A percentile compares a stretch with the other conserved stretches of the same genome.
Conservation (phyloP, 2,888 invertebrate genomes). For the Cenopis cana region DNA sequence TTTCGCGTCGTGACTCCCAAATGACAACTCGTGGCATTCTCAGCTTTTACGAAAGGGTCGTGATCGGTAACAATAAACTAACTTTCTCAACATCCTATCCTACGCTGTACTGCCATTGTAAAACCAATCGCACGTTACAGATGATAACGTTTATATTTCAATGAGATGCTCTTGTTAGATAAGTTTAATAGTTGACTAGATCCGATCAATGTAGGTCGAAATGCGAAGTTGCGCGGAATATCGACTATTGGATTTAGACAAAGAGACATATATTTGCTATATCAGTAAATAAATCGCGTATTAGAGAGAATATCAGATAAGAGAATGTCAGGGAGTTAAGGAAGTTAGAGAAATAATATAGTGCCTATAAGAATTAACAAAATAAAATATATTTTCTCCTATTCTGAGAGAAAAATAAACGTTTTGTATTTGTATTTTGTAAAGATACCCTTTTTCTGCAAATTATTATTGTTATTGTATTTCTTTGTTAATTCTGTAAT, state of each 20-base stretch:
- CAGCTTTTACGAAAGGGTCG: constrained; percentile 82
- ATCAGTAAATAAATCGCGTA: not conserved
- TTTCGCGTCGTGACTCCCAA: constrained; percentile 80
- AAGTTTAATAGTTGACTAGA: constrained; percentile 52
- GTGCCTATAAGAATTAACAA: no score
- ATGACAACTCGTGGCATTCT: constrained; percentile 84
- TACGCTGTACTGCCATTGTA: not conserved
- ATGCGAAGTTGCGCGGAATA: constrained; percentile 13
- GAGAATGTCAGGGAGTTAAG: not conserved
- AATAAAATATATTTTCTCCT: no score
- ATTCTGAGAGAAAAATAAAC: no score
- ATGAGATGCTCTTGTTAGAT: not conserved
- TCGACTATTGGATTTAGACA: constrained; percentile 11
- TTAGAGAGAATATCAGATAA: not conserved
- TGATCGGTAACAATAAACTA: constrained; percentile 73
- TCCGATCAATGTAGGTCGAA: constrained; percentile 74
- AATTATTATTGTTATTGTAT: no score
- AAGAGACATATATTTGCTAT: constrained; percentile 2
- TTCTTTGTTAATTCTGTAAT: no score
- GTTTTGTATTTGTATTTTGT: no score
- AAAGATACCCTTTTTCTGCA: no score
- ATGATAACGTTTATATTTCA: not conserved
- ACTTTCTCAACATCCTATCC: constrained; percentile 5
- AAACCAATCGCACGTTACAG: not conserved
- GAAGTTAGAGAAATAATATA: no score